A percentile compares a stretch with the other conserved stretches of the same genome.
Evolutionary conservation across 2,888 invertebrate genomes (phyloP).

Genomic region (Diarsia mendica): DNA sequence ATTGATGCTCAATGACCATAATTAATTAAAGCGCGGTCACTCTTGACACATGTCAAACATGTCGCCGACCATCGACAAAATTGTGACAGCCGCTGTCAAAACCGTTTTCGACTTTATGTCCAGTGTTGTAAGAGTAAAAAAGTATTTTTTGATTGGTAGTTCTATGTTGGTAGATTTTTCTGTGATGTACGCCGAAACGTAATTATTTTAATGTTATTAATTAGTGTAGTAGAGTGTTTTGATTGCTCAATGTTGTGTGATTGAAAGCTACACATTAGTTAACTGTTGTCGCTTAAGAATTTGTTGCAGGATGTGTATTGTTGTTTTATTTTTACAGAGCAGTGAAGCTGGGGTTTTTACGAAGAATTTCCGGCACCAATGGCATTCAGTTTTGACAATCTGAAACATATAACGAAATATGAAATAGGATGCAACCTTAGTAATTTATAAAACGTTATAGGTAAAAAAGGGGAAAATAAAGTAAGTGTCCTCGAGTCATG

Average conservation of each 20-base stretch:
- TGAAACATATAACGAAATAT: background rate
- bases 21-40: conserved; percentile 82
- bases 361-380: background rate
- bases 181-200: conserved; percentile 69
- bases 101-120: conserved; percentile 58
- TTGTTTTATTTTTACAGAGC: conserved; percentile 8
- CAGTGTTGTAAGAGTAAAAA: conserved; percentile 58
- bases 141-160: conserved; percentile 19
- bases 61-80: conserved; percentile 70
- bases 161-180: conserved; percentile 42
- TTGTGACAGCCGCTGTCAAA: conserved; percentile 59
- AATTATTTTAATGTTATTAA: conserved; percentile 69
- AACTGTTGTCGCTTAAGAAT: conserved; percentile 29
- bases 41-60: conserved; percentile 84
- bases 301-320: conserved; percentile 8
- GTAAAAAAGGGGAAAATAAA: background rate
- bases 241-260: conserved; percentile 62
- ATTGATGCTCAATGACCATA: conserved; percentile 74
- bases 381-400: background rate
- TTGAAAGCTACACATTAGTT: conserved; percentile 61
- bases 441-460: background rate
- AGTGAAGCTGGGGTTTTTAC: background rate
- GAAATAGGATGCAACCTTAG: background rate
- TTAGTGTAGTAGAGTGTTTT: conserved; percentile 69
- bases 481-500: too few relatives aligned